These are phyloP conservation scores for Acronicta psi DNA, from an alignment of 2,888 invertebrate species.

Conservation along the genomic window DNA sequence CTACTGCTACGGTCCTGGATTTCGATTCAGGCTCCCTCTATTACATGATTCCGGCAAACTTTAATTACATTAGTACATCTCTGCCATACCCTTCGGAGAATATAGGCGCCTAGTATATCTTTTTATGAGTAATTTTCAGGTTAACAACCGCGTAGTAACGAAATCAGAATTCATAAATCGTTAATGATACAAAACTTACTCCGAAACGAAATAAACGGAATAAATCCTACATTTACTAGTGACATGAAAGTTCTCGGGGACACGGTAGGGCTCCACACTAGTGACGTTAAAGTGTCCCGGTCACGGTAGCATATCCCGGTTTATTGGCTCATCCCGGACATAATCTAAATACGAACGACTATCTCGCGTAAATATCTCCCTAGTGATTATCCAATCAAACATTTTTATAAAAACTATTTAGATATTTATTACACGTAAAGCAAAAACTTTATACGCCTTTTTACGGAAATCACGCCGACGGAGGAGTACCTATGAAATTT, in stretches of 20 bases:
- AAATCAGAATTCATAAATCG: not conserved
- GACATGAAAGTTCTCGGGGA: slow-evolving; percentile 27
- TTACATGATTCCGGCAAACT: too few relatives aligned
- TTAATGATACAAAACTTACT: not conserved
- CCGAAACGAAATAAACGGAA: slow-evolving; percentile 10
- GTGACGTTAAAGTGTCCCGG: slow-evolving; percentile 33
- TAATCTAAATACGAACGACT: slow-evolving; percentile 12
- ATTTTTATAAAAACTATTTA: too few relatives aligned
- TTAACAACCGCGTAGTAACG: not conserved
- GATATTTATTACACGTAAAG: too few relatives aligned
- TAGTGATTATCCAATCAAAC: not conserved
- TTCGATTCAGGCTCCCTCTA: too few relatives aligned
- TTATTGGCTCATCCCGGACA: slow-evolving; percentile 14
- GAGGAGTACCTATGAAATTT: too few relatives aligned
- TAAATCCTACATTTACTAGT: slow-evolving; percentile 12
- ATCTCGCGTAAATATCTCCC: not conserved
- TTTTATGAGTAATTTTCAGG: too few relatives aligned
- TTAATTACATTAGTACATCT: too few relatives aligned
- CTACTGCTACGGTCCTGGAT: too few relatives aligned
- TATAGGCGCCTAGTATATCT: too few relatives aligned
- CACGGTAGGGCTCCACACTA: slow-evolving; percentile 14
- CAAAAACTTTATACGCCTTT: too few relatives aligned
- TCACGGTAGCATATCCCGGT: slow-evolving; percentile 8
- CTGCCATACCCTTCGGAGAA: too few relatives aligned
- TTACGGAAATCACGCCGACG: too few relatives aligned